A percentile compares a stretch with the other conserved stretches of the same genome.
phyloP scores from a whole-genome alignment of 1,140 invertebrate species.

The Leguminivora glycinivorella region DNA sequence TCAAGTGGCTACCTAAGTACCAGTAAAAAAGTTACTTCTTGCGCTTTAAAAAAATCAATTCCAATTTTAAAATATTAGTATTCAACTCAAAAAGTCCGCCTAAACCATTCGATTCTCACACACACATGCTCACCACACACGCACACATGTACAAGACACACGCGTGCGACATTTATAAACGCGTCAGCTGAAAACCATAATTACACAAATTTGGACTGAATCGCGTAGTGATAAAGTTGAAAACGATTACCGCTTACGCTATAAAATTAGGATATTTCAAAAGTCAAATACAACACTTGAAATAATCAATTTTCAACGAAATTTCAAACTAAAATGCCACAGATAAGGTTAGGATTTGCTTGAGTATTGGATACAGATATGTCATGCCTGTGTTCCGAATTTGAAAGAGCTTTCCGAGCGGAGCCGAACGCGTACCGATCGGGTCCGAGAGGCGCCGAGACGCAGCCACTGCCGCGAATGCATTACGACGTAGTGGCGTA shows the following conservation, averaged over 20 bases:
- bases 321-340: slow-evolving; percentile 33
- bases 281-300: slow-evolving; percentile 70
- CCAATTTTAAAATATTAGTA: slow-evolving; percentile 46
- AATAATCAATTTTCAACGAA: slow-evolving; percentile 37
- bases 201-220: slow-evolving; percentile 44
- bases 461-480: slow-evolving; percentile 68
- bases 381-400: slow-evolving; percentile 64
- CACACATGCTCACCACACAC: slow-evolving; percentile 45
- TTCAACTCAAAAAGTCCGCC: slow-evolving; percentile 61
- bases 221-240: slow-evolving; percentile 36
- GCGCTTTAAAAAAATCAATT: slow-evolving; percentile 34
- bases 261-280: slow-evolving; percentile 75
- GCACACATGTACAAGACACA: slow-evolving; percentile 41
- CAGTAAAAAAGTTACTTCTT: not conserved
- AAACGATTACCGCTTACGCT: slow-evolving; percentile 38
- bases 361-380: slow-evolving; percentile 50
- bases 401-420: slow-evolving; percentile 70
- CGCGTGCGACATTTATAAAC: slow-evolving; percentile 67
- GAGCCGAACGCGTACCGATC: slow-evolving; percentile 73
- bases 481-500: slow-evolving; percentile 65
- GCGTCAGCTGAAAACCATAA: slow-evolving; percentile 68
- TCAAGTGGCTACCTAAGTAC: no score
- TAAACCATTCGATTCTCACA: slow-evolving; percentile 47
- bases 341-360: slow-evolving; percentile 39
- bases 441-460: slow-evolving; percentile 73